Percentiles rank a stretch among this genome's conserved stretches.
phyloP scores from a whole-genome alignment of 2,888 invertebrate species.

The Phortica okadai region DNA sequence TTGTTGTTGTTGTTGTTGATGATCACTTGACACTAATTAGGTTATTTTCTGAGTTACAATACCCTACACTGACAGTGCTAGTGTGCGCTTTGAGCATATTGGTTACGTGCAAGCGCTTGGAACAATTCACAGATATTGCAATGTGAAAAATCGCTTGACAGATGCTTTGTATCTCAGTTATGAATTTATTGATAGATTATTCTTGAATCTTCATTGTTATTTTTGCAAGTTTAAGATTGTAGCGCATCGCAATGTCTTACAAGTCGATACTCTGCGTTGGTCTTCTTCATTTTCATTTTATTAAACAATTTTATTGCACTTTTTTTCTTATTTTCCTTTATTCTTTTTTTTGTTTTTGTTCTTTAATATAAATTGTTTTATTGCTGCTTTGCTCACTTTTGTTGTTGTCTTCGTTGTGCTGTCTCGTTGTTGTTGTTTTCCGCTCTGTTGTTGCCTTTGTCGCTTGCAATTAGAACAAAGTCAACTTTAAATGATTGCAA shows the following conservation, averaged over 20 bases:
- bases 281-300: neutral
- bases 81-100: neutral
- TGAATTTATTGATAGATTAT: too few relatives aligned
- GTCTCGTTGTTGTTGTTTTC: constrained; percentile 14
- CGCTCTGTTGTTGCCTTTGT: constrained; percentile 3
- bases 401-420: neutral
- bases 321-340: neutral
- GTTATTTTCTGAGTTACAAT: constrained; percentile 58
- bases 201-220: too few relatives aligned
- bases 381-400: neutral
- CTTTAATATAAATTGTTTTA: constrained; percentile 9
- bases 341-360: too few relatives aligned
- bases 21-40: constrained; percentile 71
- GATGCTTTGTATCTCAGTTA: too few relatives aligned
- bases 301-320: constrained; percentile 2
- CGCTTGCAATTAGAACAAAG: constrained; percentile 19
- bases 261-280: neutral
- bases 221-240: too few relatives aligned
- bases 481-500: constrained; percentile 29
- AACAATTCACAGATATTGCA: too few relatives aligned
- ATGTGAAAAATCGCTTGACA: too few relatives aligned
- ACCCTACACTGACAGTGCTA: neutral
- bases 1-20: constrained; percentile 49
- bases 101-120: neutral
- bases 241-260: too few relatives aligned